Evolutionary conservation across 2,888 invertebrate species (phyloP).

Genomic region (Sinelater perroti): DNA sequence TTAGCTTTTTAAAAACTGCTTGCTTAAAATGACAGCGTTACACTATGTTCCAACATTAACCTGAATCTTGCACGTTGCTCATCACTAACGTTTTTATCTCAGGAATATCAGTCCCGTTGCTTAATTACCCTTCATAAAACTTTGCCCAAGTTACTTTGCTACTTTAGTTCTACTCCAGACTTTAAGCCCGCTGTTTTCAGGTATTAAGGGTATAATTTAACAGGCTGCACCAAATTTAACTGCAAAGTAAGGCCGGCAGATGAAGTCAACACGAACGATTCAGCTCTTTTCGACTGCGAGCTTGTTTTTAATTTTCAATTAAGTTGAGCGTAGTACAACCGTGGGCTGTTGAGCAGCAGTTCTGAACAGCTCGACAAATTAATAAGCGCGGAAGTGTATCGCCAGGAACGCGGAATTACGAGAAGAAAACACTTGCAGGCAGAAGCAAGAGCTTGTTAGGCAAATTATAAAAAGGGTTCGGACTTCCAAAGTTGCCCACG

Average conservation of each 20-base stretch:
- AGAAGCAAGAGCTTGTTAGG: constrained; percentile 5
- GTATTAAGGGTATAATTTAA: constrained; percentile 21
- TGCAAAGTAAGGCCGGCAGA: not conserved
- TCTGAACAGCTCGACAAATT: not conserved
- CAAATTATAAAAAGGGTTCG: constrained; percentile 18
- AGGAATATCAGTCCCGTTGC: constrained; percentile 19
- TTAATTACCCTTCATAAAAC: constrained; percentile 23
- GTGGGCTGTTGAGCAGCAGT: not conserved
- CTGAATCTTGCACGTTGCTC: too few relatives aligned
- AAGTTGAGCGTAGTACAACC: too few relatives aligned
- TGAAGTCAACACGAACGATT: not conserved
- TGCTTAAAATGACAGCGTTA: too few relatives aligned
- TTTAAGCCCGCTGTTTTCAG: constrained; percentile 18
- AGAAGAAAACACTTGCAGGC: not conserved
- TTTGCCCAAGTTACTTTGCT: constrained; percentile 13
- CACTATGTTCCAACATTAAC: too few relatives aligned
- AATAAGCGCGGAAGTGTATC: not conserved
- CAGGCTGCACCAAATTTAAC: constrained; percentile 18
- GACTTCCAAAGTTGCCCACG: constrained; percentile 19
- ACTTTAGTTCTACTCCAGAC: constrained; percentile 8
- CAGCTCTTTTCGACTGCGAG: not conserved
- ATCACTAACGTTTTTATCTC: constrained; percentile 15
- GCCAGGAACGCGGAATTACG: not conserved
- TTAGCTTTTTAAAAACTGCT: too few relatives aligned
- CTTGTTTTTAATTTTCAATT: not conserved